Base-by-base conservation (phyloP, 2,888 invertebrate genomes). In the Cephus rjabovi region DNA sequence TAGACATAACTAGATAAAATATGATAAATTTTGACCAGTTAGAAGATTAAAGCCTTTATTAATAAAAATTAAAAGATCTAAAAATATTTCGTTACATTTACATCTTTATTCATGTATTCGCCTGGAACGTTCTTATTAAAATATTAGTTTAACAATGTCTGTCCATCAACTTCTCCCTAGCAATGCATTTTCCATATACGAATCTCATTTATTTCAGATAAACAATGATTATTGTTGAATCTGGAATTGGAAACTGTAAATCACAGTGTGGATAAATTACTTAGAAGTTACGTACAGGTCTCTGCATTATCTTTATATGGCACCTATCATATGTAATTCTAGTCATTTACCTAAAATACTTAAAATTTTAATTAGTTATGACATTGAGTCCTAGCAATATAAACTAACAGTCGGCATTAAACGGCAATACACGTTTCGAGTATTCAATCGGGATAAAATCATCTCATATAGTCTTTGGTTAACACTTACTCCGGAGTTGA, bases 231-330 rank as follows among this genome's bases (percentile, higher is more conserved):
- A 73, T 56, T 31, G 69, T 70, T 73, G 30, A 15, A 73, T 68
- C 71, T 68, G 73, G 80, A 81, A 83, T 82, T 80, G 80, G 77
- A 86, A 84, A 88, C 83, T 86, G 86, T 81, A 82, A 87, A 88
- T 89, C 86, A 87, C 87, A 89, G 86, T 83, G 79, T 84, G 81
- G 86, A 88, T 88, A 88, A 88, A 88, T 89, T 87, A 88, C 84
- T 87, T 88, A 88, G 76, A 79, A 82, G 81, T 84, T 87, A 86
- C 83, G 85, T 86, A 88, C 82, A 85, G 80, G 77, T 85, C 80
- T 86, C 80, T 73, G 79, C 76, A 76, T 77, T 86, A 86, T 77
- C 79, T 80, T 76, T 84, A 80, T 81, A 86, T 79, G 75, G 77
- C 76, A 79, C 78, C 76, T 79, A 77, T 73, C 77, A 75, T 80